Base-by-base conservation (phyloP, 2,113 vertebrate genomes). In the Acinonyx jubatus region DNA sequence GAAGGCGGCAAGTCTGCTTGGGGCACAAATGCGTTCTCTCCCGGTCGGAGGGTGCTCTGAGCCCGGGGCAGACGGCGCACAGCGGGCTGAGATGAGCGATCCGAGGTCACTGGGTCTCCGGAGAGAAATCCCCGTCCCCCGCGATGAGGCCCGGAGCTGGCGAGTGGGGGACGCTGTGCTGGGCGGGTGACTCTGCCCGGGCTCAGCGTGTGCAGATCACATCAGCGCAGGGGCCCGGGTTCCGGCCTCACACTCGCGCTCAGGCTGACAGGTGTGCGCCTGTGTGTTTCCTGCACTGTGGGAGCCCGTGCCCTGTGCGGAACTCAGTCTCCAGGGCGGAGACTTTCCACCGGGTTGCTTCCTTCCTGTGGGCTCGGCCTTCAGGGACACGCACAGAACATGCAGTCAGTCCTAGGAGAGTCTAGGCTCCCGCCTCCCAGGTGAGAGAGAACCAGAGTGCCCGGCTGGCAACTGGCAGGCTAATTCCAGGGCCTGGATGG, bases 11-110 rank as follows among this genome's bases (percentile, higher is more conserved):
- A 15, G 33, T 33, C 52, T 1, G 2, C 25, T 14, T 0, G 0
- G 73, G 13, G 50, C 48, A 45, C 69, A 4, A 45, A 8, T 21
- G 16, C 33, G 15, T 4, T 21, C 1, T 0, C 5, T 25, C 6
- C 36, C 8, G 2, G 1, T 1, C 1, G 4, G 23, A 41, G 10
- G 0, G 4, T 1, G 5, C 29, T 33, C 29, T 1, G 41, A 31
- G 41, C 7, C 27, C 7, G 41, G 73, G n/a, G 71, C 5, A 4
- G 16, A 31, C 13, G 16, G 1, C 0, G 41, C 7, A 4, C 29
- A 14, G 36, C 0, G 3, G 6, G 14, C 45, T 1, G 0, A 1
- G 18, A 19, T 15, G n/a, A 23, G 11, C 50, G 5, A 57, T 9
- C 14, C 0, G 3, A 69, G 23, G 33, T 8, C 2, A 0, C 7